These are phyloP conservation scores for Augochlora pura DNA, from an alignment of 1,140 invertebrate genomes.

Conservation along the genomic window DNA sequence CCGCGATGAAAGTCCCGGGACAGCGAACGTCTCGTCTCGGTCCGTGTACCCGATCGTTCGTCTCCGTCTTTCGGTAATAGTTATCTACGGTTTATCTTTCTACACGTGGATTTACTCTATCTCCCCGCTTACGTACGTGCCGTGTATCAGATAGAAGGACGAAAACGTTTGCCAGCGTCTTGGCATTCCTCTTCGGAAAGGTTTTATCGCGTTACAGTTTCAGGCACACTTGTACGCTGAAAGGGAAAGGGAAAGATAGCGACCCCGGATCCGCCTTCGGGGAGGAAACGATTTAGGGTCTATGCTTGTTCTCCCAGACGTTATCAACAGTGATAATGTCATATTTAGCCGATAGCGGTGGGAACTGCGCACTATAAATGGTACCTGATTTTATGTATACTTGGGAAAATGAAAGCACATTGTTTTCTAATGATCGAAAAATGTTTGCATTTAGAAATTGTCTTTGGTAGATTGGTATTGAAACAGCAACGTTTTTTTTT, in stretches of 20 bases:
- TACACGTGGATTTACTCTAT: conserved; percentile 47
- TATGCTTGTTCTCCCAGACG: not conserved
- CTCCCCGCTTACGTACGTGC: conserved; percentile 12
- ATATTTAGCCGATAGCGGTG: not conserved
- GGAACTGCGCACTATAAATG: too few species aligned
- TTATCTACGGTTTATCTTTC: conserved; percentile 58
- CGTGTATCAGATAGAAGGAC: conserved; percentile 4
- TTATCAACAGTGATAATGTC: not conserved
- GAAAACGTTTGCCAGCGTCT: not conserved
- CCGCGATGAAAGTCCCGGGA: conserved; percentile 31
- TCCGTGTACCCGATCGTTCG: not conserved
- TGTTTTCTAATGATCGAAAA: too few species aligned
- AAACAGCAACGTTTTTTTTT: too few species aligned
- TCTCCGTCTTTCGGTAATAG: conserved; percentile 2
- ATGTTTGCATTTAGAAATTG: too few species aligned
- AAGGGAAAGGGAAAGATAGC: not conserved
- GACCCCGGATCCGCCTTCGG: not conserved
- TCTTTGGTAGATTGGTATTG: too few species aligned
- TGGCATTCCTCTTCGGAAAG: conserved; percentile 13
- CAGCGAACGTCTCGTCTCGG: not conserved
- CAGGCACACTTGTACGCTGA: not conserved
- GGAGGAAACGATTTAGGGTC: not conserved
- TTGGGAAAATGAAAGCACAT: too few species aligned
- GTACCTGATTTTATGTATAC: too few species aligned
- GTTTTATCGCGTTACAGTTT: conserved; percentile 29